Base-by-base conservation (phyloP, 2,113 vertebrate genomes). In the Neolamprologus hecqui region DNA sequence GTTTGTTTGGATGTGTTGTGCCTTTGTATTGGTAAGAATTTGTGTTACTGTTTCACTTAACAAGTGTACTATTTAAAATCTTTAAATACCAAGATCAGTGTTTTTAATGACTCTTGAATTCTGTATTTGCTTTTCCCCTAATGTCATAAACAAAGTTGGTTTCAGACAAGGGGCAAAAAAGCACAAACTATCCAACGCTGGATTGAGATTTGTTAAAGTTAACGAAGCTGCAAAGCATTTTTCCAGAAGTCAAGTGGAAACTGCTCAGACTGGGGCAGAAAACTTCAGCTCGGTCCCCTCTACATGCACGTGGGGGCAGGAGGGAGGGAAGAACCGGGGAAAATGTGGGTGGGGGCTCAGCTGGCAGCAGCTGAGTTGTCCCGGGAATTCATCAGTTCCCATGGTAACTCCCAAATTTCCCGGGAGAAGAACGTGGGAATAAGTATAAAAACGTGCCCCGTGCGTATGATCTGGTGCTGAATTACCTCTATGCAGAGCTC, bases 1-100 rank as follows among this genome's bases (percentile, higher is more conserved):
- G 96, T 97, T 86, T 84, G 90, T 14, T 88, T 97, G 96, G 96
- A 97, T 95, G 23, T 97, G 33, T 88, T 97, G 15, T 97, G 96
- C 75, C 93, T 97, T 3, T 92, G 80, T 91, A 92, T 97, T 49
- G 96, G 96, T 97, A 94, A 96, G 96, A 80, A 83, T 15, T 7
- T 0, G 4, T 17, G 9, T 10, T 40, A 7, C 12, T 58, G 2
- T 11, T 9, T n/a, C 13, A 45, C 21, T 37, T 60, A 54, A 28
- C n/a, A 77, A 31, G 45, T 51, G 17, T n/a, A 2, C 26, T 33
- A n/a, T 51, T 77, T 33, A 0, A 1, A 3, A 19, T 33, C 26
- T 31, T 31, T 33, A 49, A 77, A 68, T 31, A 31, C 45, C 6
- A 6, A 11, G 26, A 77, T n/a, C 10, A 33, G 45, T 51, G 65